Percentiles rank a stretch among this genome's conserved stretches.
Evolutionary conservation across 2,888 invertebrate genomes (phyloP).

Genomic region (Sarcophaga caerulescens): DNA sequence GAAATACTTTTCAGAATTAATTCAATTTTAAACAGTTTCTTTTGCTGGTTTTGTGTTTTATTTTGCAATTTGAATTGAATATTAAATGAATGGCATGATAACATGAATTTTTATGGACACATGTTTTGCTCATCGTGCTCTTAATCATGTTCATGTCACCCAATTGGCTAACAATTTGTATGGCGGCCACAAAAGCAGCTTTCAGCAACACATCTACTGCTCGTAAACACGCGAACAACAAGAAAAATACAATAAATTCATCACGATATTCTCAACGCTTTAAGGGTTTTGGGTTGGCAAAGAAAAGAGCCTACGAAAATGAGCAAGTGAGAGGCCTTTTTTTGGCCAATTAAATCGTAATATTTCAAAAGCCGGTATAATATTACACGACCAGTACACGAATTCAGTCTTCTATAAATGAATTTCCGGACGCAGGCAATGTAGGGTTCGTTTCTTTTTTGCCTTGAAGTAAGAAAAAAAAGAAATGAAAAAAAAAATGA

Average conservation of each 20-base stretch:
- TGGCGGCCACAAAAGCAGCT: background rate
- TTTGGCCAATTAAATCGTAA: slow-evolving; percentile 37
- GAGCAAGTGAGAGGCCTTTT: background rate
- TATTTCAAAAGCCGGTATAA: slow-evolving; percentile 7
- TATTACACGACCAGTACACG: background rate
- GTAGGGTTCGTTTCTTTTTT: no score
- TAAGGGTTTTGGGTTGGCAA: background rate
- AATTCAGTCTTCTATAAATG: background rate
- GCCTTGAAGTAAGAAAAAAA: background rate
- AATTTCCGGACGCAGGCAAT: background rate
- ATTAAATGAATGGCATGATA: slow-evolving; percentile 44
- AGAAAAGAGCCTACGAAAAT: background rate
- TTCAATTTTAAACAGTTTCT: background rate
- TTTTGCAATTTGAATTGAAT: slow-evolving; percentile 2
- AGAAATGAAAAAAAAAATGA: background rate
- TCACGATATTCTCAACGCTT: background rate
- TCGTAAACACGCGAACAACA: slow-evolving; percentile 40
- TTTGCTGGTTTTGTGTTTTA: background rate
- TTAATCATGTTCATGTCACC: background rate
- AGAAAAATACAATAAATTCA: background rate
- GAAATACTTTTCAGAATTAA: background rate
- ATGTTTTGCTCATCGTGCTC: background rate
- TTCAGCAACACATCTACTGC: slow-evolving; percentile 22
- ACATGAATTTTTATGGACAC: slow-evolving; percentile 34
- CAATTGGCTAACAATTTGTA: background rate